These are phyloP conservation scores for Proctacanthus coquilletti DNA, from an alignment of 1,140 invertebrate genomes.

Conservation along the genomic window DNA sequence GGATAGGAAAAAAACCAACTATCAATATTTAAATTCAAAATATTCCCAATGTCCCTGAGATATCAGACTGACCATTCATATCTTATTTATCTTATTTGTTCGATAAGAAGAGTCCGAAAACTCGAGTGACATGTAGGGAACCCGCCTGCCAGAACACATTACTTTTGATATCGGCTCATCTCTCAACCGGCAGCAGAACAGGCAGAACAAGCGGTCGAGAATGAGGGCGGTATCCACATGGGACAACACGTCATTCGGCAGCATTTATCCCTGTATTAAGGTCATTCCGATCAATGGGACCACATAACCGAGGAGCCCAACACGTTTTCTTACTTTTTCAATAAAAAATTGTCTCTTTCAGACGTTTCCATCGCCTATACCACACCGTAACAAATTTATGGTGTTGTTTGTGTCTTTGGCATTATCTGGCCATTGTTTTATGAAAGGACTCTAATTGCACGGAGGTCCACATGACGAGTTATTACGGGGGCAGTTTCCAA, in stretches of 20 bases:
- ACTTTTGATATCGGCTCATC: not conserved
- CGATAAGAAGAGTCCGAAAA: not conserved
- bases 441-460: no score
- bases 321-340: not conserved
- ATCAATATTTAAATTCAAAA: slow-evolving; percentile 1
- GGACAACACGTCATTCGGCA: not conserved
- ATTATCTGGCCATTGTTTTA: no score
- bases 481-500: no score
- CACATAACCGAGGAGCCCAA: not conserved
- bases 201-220: not conserved
- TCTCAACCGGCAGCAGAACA: not conserved
- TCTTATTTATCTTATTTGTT: slow-evolving; percentile 3
- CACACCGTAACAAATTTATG: no score
- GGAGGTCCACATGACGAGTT: no score
- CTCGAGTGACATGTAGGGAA: not conserved
- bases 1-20: not conserved
- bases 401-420: no score
- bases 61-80: slow-evolving; percentile 4
- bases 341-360: no score
- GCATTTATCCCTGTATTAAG: not conserved
- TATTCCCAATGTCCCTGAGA: slow-evolving; percentile 2
- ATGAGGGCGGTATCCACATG: not conserved
- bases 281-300: not conserved
- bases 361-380: no score
- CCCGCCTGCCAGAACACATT: not conserved